These are phyloP conservation scores for Neosilurus hyrtlii DNA, from an alignment of 2,797 vertebrate species.

Conservation along the genomic window DNA sequence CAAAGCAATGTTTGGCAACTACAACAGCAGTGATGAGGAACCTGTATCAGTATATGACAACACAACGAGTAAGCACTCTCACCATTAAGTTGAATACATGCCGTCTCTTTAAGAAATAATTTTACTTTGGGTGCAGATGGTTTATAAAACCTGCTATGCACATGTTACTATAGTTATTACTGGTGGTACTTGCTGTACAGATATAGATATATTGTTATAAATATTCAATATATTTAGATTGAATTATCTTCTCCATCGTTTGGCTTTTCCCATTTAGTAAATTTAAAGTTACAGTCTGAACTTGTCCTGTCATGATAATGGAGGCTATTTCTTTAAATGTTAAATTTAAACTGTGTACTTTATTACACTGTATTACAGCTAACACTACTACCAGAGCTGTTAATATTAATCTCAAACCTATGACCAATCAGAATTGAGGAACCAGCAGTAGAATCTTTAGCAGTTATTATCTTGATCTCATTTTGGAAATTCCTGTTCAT, in stretches of 20 bases:
- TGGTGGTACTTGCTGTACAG: neutral
- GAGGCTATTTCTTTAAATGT: neutral
- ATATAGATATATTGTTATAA: neutral
- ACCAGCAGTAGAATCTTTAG: no score
- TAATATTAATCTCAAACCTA: neutral
- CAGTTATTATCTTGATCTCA: neutral
- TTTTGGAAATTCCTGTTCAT: neutral
- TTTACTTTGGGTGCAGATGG: neutral
- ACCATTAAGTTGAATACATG: neutral
- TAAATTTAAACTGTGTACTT: neutral
- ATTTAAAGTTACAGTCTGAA: neutral
- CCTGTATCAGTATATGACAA: constrained; percentile 82
- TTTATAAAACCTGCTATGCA: neutral
- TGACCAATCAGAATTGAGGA: neutral
- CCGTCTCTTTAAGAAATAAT: neutral
- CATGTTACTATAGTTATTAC: neutral
- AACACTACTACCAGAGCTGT: neutral
- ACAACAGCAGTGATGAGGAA: constrained; percentile 83
- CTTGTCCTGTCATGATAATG: neutral
- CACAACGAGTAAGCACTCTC: constrained; percentile 81
- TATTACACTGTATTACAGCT: neutral
- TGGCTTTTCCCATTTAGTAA: neutral
- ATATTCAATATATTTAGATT: neutral
- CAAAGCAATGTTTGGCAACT: constrained; percentile 90
- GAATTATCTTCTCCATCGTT: neutral